These are phyloP conservation scores for Pachypanchax playfairii DNA, from an alignment of 2,113 vertebrate species.

Conservation along the genomic window DNA sequence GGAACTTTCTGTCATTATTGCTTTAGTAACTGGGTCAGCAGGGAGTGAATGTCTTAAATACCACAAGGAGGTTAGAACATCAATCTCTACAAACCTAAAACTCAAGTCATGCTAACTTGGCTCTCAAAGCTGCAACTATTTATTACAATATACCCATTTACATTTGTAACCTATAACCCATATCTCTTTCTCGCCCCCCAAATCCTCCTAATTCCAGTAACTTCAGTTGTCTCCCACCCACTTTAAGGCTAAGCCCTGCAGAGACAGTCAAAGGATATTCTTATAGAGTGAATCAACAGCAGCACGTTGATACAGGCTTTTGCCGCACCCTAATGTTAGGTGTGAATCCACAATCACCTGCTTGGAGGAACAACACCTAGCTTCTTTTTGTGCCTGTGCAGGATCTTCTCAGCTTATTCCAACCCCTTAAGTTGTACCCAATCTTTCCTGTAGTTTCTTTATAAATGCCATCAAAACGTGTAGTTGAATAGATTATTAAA, in stretches of 20 bases:
- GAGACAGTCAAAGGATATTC: slow-evolving; percentile 46
- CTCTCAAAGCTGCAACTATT: background rate
- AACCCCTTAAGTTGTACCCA: slow-evolving; percentile 6
- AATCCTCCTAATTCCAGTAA: slow-evolving; percentile 13
- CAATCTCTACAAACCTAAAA: background rate
- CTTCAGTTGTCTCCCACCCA: slow-evolving; percentile 23
- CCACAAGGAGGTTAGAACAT: slow-evolving; percentile 13
- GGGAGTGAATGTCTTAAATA: slow-evolving; percentile 8
- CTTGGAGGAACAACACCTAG: slow-evolving; percentile 45
- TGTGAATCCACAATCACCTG: slow-evolving; percentile 34
- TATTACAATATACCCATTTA: slow-evolving; percentile 8
- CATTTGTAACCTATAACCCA: slow-evolving; percentile 1
- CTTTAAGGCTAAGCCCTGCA: slow-evolving; percentile 18
- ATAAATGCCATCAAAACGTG: slow-evolving; percentile 11
- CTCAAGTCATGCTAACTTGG: background rate
- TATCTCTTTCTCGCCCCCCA: slow-evolving; percentile 7
- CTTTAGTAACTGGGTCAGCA: slow-evolving; percentile 33
- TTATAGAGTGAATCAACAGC: slow-evolving; percentile 48
- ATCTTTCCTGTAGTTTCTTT: slow-evolving; percentile 6
- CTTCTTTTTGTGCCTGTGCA: slow-evolving; percentile 25
- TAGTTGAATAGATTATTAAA: slow-evolving; percentile 7
- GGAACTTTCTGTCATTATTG: slow-evolving; percentile 40
- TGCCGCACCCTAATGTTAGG: slow-evolving; percentile 47
- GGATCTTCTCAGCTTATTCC: slow-evolving; percentile 37
- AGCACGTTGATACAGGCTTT: slow-evolving; percentile 66